Evolutionary conservation across 2,888 invertebrate genomes (phyloP).

Genomic region (Scaptomyza tumidula): DNA sequence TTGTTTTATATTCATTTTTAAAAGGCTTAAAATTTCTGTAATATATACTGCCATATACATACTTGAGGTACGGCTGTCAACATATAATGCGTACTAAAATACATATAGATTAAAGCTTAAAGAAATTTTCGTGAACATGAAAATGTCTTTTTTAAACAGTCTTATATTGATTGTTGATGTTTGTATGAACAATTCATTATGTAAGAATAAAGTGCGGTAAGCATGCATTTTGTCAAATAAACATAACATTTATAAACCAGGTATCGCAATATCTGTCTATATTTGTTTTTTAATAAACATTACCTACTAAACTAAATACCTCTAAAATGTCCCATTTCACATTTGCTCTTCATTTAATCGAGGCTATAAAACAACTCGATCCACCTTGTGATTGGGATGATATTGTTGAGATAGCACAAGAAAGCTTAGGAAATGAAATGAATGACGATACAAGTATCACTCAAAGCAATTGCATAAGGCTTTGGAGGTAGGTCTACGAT

Average conservation of each 20-base stretch:
- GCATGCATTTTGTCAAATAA: no score
- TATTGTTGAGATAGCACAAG: constrained; percentile 19
- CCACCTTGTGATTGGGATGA: constrained; percentile 39
- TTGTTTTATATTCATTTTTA: not conserved
- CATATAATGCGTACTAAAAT: not conserved
- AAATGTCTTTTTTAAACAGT: not conserved
- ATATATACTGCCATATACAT: constrained; percentile 24
- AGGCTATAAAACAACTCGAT: constrained; percentile 35
- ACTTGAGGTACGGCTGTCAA: not conserved
- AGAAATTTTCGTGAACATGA: constrained; percentile 1
- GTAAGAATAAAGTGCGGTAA: no score
- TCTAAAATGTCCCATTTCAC: constrained; percentile 9
- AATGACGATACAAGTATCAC: constrained; percentile 14
- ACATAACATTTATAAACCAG: not conserved
- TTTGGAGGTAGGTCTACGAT: constrained; percentile 27
- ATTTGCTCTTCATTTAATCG: constrained; percentile 23
- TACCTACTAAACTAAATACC: not conserved
- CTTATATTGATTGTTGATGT: not conserved
- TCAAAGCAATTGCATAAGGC: constrained; percentile 34
- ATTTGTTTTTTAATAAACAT: not conserved
- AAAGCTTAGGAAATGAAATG: not conserved
- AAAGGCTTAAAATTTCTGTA: constrained; percentile 50
- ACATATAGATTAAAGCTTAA: not conserved
- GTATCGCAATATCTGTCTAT: not conserved
- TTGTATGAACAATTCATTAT: not conserved